Evolutionary conservation across 2,113 vertebrate genomes (phyloP).

Genomic region (Lipotes vexillifer): DNA sequence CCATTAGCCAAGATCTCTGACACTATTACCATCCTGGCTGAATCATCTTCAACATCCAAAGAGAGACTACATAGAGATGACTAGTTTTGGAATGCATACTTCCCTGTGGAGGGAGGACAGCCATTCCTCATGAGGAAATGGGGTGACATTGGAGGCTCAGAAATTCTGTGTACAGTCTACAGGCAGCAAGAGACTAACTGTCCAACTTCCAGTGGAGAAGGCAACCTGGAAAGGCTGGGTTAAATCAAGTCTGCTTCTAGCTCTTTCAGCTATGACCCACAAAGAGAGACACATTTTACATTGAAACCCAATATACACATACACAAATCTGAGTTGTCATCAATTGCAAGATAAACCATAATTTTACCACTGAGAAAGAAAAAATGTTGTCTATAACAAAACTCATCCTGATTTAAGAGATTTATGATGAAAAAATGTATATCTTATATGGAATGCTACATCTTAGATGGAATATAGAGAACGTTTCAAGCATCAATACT

Average conservation of each 20-base stretch:
- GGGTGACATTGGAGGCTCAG: neutral
- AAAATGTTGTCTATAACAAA: neutral
- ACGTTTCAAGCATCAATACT: neutral
- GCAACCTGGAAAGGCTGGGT: neutral
- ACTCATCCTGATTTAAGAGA: neutral
- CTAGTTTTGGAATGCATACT: neutral
- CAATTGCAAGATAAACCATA: neutral
- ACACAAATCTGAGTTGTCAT: neutral
- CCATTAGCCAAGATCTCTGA: neutral
- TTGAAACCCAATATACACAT: neutral
- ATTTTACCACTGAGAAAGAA: neutral
- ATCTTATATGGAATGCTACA: neutral
- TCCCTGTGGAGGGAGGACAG: neutral
- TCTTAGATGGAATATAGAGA: neutral
- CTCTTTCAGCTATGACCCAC: neutral
- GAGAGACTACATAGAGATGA: neutral
- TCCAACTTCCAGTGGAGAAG: neutral
- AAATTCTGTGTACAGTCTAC: neutral
- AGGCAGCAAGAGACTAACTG: neutral
- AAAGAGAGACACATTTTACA: neutral
- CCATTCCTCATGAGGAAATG: neutral
- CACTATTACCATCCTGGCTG: neutral
- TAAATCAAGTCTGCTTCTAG: neutral
- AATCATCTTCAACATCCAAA: neutral
- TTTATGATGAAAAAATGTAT: neutral